Conservation (phyloP, 1,140 invertebrate genomes). For the Hylaeus volcanicus region DNA sequence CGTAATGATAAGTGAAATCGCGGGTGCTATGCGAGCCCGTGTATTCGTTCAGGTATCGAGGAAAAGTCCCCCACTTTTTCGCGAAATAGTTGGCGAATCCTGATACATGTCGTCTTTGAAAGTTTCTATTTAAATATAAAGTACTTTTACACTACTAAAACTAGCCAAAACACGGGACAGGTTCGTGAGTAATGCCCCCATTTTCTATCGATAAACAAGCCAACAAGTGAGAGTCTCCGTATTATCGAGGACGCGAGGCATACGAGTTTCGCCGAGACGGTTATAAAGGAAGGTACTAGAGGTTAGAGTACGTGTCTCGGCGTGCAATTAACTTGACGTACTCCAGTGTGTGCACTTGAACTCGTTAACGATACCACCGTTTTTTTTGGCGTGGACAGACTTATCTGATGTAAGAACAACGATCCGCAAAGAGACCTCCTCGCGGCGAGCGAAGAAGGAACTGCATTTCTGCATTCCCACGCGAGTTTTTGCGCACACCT, state of each 20-base stretch:
- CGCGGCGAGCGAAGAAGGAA: neutral
- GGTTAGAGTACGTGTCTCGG: neutral
- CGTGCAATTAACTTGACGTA: constrained; percentile 21
- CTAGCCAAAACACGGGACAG: no score
- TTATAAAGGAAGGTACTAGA: neutral
- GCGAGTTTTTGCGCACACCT: constrained; percentile 43
- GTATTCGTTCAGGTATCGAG: constrained; percentile 24
- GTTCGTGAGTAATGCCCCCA: no score
- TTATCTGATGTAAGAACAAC: constrained; percentile 33
- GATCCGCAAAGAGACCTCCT: neutral
- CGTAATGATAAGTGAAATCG: constrained; percentile 57
- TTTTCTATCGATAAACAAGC: neutral
- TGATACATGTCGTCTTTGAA: neutral
- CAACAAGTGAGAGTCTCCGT: neutral
- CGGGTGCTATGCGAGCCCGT: neutral
- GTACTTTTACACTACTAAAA: no score
- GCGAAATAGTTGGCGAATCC: neutral
- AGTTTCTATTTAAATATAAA: no score
- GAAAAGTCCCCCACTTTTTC: neutral
- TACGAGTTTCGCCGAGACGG: neutral
- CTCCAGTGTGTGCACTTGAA: constrained; percentile 18
- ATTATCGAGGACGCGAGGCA: neutral
- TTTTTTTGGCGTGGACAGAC: constrained; percentile 19
- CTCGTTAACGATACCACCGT: constrained; percentile 34
- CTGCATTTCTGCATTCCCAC: constrained; percentile 51